A percentile compares a stretch with the other conserved stretches of the same genome.
These are phyloP conservation scores for Strix uralensis DNA, from an alignment of 2,113 vertebrate genomes.

Conservation along the genomic window DNA sequence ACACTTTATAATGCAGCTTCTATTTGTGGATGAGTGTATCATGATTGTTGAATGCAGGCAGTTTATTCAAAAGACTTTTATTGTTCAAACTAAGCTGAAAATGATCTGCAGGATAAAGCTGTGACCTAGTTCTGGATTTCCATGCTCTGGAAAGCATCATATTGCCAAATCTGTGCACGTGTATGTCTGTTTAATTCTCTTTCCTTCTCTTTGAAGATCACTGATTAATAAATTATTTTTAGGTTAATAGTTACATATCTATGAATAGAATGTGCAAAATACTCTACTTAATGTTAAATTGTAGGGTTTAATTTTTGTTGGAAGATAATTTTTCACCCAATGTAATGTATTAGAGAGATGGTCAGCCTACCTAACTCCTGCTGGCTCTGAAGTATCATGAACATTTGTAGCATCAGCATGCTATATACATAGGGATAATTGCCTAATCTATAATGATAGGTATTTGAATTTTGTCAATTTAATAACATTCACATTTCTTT, in stretches of 20 bases:
- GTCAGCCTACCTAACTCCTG: neutral
- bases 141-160: neutral
- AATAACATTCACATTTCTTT: neutral
- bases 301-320: neutral
- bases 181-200: neutral
- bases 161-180: neutral
- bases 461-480: neutral
- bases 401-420: neutral
- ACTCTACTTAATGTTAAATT: neutral
- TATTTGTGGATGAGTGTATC: neutral
- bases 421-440: rapidly evolving
- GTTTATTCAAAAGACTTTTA: slow-evolving; percentile 23
- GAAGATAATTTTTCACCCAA: neutral
- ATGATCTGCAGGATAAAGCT: slow-evolving; percentile 9
- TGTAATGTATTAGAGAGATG: neutral
- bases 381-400: neutral
- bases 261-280: neutral
- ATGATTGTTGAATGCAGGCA: neutral
- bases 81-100: slow-evolving; percentile 45
- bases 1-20: neutral
- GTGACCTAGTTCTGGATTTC: neutral
- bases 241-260: neutral
- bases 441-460: neutral
- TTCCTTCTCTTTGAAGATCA: neutral
- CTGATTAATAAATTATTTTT: neutral